Evolutionary conservation across 2,797 vertebrate genomes (phyloP), one percentile per base, ranked within the genome.

Genomic region (Artibeus lituratus): DNA sequence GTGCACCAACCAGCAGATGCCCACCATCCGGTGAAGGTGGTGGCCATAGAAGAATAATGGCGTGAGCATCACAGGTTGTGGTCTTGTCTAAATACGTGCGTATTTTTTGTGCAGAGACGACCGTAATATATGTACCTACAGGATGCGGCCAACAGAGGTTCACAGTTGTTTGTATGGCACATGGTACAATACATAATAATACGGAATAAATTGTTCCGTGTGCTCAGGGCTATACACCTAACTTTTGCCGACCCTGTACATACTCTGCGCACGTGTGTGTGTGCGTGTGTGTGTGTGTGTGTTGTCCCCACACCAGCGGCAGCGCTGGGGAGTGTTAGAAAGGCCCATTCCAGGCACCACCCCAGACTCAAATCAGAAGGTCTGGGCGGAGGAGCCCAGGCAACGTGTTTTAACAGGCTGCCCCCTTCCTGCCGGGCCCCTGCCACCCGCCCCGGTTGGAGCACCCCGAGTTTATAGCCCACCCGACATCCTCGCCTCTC

Each of bases 11-110:
- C 3, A 4, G 0, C 1, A 51, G 32, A 74, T n/a, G 24, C 24
- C 19, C 12, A 39, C 2, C 2, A 15, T 35, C 39, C n/a, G 4
- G 5, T 26, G 2, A 12, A 62, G 14, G 4, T 2, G 51, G 59
- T 37, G 5, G 5, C n/a, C 1, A 0, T 5, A 12, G 55, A 32
- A 8, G 19, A 77, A 29, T 5, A n/a, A 0, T 22, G 37, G 4
- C 24, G 10, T 47, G 32, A 35, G 57, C n/a, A 53, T 72, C 47
- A 24, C 8, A 18, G 26, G 59, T 67, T 29, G 35, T n/a, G 57
- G 53, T 47, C 65, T 73, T 94, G 18, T 86, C 5, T 80, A 59
- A 82, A 49, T 67, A 32, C 21, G 19, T n/a, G 35, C 42, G 0
- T 55, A 10, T 7, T 85, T 8, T 88, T 74, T 81, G n/a, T 84